Base-by-base conservation (phyloP, 2,888 invertebrate genomes). In the Charanyca ferruginea region DNA sequence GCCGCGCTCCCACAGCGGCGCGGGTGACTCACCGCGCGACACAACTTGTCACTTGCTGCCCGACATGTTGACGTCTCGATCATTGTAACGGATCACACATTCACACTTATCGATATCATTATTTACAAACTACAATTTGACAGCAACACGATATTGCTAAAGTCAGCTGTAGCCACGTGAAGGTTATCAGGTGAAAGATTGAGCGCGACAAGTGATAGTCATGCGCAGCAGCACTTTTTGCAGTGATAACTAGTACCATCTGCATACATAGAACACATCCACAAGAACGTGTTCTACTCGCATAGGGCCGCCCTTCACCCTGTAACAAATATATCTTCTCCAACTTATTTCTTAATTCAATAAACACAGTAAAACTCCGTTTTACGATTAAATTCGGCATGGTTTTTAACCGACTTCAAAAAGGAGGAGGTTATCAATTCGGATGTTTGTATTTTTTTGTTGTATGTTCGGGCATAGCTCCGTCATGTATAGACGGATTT, bases 21-120 rank as follows among this genome's bases (percentile, higher is more conserved):
- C 67, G 20, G 22, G 62, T 60, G 60, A 66, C 54, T 75, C 69
- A 66, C 60, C 25, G 53, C 25, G 35, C 52, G 18, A 41, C 77
- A 49, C 55, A 8, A 44, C 69, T 60, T 59, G 61, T 48, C 79
- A 69, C 62, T 68, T 44, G 63, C 53, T 22, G 22, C 52, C 25
- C 44, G 66, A 66, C 42, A 66, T 53, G 59, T 58, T 65, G 51
- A 69, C 65, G n/a, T 58, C 64, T 67, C 55, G 51, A 63, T 64
- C 64, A 66, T 47, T 66, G 66, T 74, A 73, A 67, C 59, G 48
- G 47, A 62, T 73, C 67, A 78, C 59, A 72, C 55, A 60, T 57
- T 25, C 51, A 57, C 48, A 73, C 41, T 67, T 78, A 68, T 60
- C 68, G 53, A 51, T 55, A 51, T 54, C n/a, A 45, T 59, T 73